A percentile compares a stretch with the other conserved stretches of the same genome.
These are phyloP conservation scores for Apostichopus japonicus DNA, from an alignment of 35 echinoderm and acorn worm genomes.

Conservation along the genomic window DNA sequence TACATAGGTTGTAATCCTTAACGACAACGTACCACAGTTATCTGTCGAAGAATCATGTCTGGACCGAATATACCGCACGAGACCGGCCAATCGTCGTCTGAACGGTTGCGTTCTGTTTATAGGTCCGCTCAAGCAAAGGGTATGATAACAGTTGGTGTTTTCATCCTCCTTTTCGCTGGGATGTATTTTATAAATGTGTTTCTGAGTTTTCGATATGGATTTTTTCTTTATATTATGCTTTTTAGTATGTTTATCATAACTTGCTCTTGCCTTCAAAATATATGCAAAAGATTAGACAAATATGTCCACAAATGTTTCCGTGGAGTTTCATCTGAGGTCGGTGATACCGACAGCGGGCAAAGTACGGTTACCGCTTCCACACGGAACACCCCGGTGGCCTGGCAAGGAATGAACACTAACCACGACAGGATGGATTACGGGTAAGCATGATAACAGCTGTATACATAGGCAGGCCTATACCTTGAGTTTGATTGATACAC, in stretches of 20 bases:
- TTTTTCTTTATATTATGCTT: background rate
- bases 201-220: background rate
- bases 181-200: background rate
- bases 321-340: background rate
- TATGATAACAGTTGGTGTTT: background rate
- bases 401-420: background rate
- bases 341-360: background rate
- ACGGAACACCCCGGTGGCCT: slow-evolving; percentile 5
- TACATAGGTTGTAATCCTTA: too few relatives aligned
- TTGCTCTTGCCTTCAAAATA: slow-evolving; percentile 15
- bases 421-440: background rate
- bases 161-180: background rate
- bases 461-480: too few relatives aligned
- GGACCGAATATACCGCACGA: too few relatives aligned
- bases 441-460: background rate
- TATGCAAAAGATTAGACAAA: slow-evolving; percentile 5
- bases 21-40: too few relatives aligned
- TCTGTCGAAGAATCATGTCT: too few relatives aligned
- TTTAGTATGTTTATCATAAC: background rate
- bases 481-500: too few relatives aligned
- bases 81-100: background rate
- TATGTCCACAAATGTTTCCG: slow-evolving; percentile 1
- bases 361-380: background rate
- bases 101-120: background rate
- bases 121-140: background rate